phyloP scores from a whole-genome alignment of 2,888 invertebrate genomes.

The Epirrita christyi region DNA sequence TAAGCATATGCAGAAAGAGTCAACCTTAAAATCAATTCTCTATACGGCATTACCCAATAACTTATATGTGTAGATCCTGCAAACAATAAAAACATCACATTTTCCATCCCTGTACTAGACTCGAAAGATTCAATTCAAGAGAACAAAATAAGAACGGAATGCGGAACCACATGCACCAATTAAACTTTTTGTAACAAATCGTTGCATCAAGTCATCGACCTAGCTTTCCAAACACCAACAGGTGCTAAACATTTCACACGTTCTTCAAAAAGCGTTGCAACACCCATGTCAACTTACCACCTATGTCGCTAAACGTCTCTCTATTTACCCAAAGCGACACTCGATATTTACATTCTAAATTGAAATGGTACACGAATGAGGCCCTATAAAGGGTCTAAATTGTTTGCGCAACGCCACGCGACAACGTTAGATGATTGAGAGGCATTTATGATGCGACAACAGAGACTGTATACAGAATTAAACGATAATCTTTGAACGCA shows the following conservation, averaged over 20 bases:
- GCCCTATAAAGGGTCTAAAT: slow-evolving; percentile 53
- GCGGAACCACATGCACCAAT: slow-evolving; percentile 3
- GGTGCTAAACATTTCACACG: slow-evolving; percentile 41
- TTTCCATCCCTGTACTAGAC: background rate
- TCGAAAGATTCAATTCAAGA: slow-evolving; percentile 7
- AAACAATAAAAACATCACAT: background rate
- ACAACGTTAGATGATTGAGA: slow-evolving; percentile 49
- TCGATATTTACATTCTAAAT: slow-evolving; percentile 60
- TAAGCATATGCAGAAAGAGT: too few species aligned
- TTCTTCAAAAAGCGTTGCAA: slow-evolving; percentile 44
- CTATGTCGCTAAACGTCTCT: slow-evolving; percentile 61
- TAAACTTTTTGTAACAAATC: slow-evolving; percentile 21
- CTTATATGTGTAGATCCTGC: too few species aligned
- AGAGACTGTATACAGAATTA: slow-evolving; percentile 38
- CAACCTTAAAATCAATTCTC: too few species aligned
- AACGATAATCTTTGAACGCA: slow-evolving; percentile 41
- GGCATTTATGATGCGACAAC: slow-evolving; percentile 58
- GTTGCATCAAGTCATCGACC: slow-evolving; percentile 30
- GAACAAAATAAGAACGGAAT: slow-evolving; percentile 13
- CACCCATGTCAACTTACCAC: slow-evolving; percentile 57
- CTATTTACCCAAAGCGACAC: slow-evolving; percentile 56
- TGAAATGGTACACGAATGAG: slow-evolving; percentile 61
- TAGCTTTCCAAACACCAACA: slow-evolving; percentile 27
- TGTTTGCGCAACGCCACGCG: slow-evolving; percentile 61
- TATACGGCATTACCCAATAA: too few species aligned